Evolutionary conservation across 2,888 invertebrate species (phyloP), one percentile per base, ranked within the genome.

Genomic region (Thyatira batis): DNA sequence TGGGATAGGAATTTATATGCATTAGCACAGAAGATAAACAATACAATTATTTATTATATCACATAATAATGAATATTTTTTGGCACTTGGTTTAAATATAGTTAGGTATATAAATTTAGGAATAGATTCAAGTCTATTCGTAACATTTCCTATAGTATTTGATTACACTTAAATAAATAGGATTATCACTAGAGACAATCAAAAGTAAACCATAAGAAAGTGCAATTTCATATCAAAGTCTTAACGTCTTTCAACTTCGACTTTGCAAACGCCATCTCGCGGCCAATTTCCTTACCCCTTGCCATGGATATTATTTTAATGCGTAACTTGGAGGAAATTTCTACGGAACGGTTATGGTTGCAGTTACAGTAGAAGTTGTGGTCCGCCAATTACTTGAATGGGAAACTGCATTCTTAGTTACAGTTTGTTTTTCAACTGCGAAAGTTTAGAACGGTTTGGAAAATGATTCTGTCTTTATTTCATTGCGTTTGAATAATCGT

Each of bases 241-340:
- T 76, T 82, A 83, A 87, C 77, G 73, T 77, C 72, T 74, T 80
- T 81, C 69, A 88, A 87, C 81, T 88, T 83, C 69, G 73, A 73
- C 70, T 69, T 45, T 53, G 63, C 63, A 57, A 71, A 57, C 76
- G 76, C 83, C 84, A 87, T 85, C 81, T 85, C 73, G 75, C 75
- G 83, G 87, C 78, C 85, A 83, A 85, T 88, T 85, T 82, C 78
- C 82, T 74, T 76, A 84, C 77, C 75, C 66, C 55, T 69, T 67
- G 69, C 67, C 68, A 63, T 60, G 73, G 78, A 76, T 80, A 82
- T 82, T 80, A 85, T 80, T 85, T 80, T 84, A 86, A 87, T 84
- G 79, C 79, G 75, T 80, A 78, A 79, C 73, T 81, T 70, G 75
- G 73, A 74, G 71, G 72, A 73, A 82, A 77, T 82, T 84, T 73